Evolutionary conservation across 2,797 vertebrate genomes (phyloP).

Genomic region (Lophura swinhoii): DNA sequence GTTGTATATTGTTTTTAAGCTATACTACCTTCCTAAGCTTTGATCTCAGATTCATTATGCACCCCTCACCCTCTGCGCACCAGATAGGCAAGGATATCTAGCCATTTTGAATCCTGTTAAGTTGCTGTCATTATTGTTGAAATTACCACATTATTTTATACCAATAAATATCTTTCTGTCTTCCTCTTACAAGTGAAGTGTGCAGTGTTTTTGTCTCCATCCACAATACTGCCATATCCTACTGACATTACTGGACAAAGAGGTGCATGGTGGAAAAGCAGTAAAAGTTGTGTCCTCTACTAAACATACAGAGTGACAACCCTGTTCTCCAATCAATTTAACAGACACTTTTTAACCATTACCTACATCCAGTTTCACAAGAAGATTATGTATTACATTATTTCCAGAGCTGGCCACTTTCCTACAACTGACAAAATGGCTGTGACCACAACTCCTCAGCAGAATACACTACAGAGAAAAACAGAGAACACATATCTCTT

Average conservation of each 20-base stretch:
- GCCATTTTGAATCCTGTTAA: too few species aligned
- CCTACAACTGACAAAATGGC: background rate
- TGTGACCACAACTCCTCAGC: background rate
- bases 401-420: background rate
- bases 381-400: background rate
- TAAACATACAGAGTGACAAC: background rate
- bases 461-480: background rate
- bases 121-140: too few species aligned
- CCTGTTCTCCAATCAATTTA: background rate
- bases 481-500: background rate
- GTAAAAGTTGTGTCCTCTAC: accelerated
- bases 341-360: background rate
- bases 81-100: too few species aligned
- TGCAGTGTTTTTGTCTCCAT: too few species aligned
- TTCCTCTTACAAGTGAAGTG: too few species aligned
- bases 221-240: background rate
- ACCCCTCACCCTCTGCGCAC: too few species aligned
- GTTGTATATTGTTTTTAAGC: too few species aligned
- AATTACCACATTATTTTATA: too few species aligned
- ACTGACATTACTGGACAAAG: background rate
- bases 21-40: too few species aligned
- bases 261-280: background rate
- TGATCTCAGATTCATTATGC: too few species aligned
- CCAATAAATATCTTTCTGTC: too few species aligned
- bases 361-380: background rate